A percentile compares a stretch with the other conserved stretches of the same genome.
These are phyloP conservation scores for Tenebrosternarchus preto DNA, from an alignment of 2,113 vertebrate species.

Conservation along the genomic window DNA sequence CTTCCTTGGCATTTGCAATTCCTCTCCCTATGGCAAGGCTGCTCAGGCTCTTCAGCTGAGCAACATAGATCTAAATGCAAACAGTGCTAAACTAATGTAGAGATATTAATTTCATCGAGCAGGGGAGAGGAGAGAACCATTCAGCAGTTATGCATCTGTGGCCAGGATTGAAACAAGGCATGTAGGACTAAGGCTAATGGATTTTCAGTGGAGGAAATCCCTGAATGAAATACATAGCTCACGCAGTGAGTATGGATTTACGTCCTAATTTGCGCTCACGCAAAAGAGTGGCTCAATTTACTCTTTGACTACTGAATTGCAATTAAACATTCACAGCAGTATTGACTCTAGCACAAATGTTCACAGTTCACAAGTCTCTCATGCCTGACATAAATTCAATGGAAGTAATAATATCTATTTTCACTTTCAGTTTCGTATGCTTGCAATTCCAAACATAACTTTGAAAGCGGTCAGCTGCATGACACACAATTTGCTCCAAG, in stretches of 20 bases:
- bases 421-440: background rate
- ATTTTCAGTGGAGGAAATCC: slow-evolving; percentile 26
- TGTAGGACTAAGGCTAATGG: slow-evolving; percentile 15
- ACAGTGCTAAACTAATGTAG: slow-evolving; percentile 29
- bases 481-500: background rate
- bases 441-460: background rate
- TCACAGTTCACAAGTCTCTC: slow-evolving; percentile 44
- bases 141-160: background rate
- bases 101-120: slow-evolving; percentile 41
- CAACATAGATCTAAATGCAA: slow-evolving; percentile 35
- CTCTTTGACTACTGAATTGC: slow-evolving; percentile 21
- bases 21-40: slow-evolving; percentile 41
- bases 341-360: slow-evolving; percentile 39
- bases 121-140: slow-evolving; percentile 15
- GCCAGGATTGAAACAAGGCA: slow-evolving; percentile 6
- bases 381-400: slow-evolving; percentile 46
- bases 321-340: slow-evolving; percentile 48
- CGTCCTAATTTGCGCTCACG: slow-evolving; percentile 33
- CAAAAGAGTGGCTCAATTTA: slow-evolving; percentile 39
- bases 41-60: slow-evolving; percentile 22
- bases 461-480: background rate
- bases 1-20: slow-evolving; percentile 49
- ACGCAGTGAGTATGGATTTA: slow-evolving; percentile 17
- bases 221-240: slow-evolving; percentile 16
- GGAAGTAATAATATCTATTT: slow-evolving; percentile 37